Percentiles rank a stretch among this genome's conserved stretches.
These are phyloP conservation scores for Orestias chungarensis DNA, from an alignment of 2,797 vertebrate species.

Conservation along the genomic window DNA sequence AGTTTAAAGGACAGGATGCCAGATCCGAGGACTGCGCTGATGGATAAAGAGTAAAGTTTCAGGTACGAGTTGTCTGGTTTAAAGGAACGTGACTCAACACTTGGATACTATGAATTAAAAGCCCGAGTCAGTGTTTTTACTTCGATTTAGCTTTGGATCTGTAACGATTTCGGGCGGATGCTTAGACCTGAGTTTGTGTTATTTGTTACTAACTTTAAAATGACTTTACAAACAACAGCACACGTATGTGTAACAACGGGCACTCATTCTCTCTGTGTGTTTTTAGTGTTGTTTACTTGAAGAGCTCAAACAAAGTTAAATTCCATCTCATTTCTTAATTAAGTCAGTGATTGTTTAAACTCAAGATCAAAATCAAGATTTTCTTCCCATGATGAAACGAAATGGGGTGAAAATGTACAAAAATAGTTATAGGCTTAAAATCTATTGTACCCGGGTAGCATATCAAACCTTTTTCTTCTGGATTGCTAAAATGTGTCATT, in stretches of 20 bases:
- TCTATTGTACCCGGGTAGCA: neutral
- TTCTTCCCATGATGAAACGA: no score
- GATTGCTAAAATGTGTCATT: neutral
- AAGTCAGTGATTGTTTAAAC: neutral
- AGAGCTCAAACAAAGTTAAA: neutral
- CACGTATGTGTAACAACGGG: neutral
- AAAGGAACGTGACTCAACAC: slow-evolving; percentile 17
- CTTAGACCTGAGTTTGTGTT: no score
- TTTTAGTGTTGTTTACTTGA: neutral
- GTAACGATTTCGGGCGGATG: neutral
- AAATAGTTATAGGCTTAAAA: neutral
- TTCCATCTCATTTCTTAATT: neutral
- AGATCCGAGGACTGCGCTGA: slow-evolving; percentile 3
- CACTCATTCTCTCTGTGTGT: neutral
- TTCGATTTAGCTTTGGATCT: no score
- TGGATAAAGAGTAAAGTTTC: slow-evolving; percentile 12
- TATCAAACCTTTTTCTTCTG: neutral
- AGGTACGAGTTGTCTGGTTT: slow-evolving; percentile 58
- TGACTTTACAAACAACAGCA: no score
- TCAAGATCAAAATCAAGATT: neutral
- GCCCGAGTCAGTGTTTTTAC: neutral
- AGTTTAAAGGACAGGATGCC: slow-evolving; percentile 50
- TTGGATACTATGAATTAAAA: neutral
- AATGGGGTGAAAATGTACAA: no score
- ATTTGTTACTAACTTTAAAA: no score